Base-by-base conservation (phyloP, 2,888 invertebrate species). In the Acrobeloides nanus region DNA sequence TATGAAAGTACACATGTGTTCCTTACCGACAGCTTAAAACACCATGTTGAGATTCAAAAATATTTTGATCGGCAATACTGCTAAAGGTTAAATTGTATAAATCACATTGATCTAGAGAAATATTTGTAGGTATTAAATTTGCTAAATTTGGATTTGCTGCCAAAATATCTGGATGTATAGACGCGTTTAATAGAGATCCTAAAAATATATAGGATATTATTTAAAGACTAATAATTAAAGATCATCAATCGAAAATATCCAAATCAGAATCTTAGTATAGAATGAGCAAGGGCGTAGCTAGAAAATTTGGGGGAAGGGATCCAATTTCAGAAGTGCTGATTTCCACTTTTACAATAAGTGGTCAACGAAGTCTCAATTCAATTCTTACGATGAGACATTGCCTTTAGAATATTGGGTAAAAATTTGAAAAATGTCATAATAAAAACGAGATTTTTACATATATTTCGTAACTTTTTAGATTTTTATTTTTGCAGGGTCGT, bases 11-110 rank as follows among this genome's bases (percentile, higher is more conserved):
- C n/a, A n/a, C n/a, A n/a, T n/a, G n/a, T n/a, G n/a, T n/a, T n/a
- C 10, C 33, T 20, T 31, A 60, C 59, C 56, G 47, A 51, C 59
- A 59, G 17, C 34, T 48, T 8, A 59, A 37, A 15, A 33, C 32
- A 2, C 59, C 59, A 37, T 60, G 53, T 23, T 37, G 47, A 18
- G 34, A 17, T 24, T 59, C 50, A 44, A 54, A 62, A 6, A 62
- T 35, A 8, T 39, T 38, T 41, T 62, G 50, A 33, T 62, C 62
- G 21, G 48, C 51, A 18, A 38, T 25, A 18, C 49, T 52, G 26
- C 53, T 48, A 46, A 62, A 62, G n/a, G 62, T 62, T 42, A 62
- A 50, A 42, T 62, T 62, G 54, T 55, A 62, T 31, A 62, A 51
- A 38, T 62, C 62, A 33, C 62, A 62, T 42, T 50, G 48, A n/a